These are phyloP conservation scores for Tursiops truncatus DNA, from an alignment of 2,113 vertebrate species.

Conservation along the genomic window DNA sequence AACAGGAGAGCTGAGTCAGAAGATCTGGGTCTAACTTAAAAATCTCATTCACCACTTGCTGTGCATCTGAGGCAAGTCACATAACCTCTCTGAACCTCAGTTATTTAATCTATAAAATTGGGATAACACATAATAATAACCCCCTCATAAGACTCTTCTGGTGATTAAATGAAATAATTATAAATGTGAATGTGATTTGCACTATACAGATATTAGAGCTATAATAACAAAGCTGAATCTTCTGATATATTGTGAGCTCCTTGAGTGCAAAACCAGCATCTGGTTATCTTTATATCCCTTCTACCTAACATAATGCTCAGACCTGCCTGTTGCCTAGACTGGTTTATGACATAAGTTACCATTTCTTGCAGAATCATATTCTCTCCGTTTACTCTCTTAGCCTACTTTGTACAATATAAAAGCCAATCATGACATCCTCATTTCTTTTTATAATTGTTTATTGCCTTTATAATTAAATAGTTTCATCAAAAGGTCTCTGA, in stretches of 20 bases:
- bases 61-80: not conserved
- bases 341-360: not conserved
- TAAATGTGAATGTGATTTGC: not conserved
- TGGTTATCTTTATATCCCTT: not conserved
- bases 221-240: not conserved
- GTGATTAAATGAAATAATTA: slow-evolving; percentile 27
- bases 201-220: not conserved
- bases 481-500: slow-evolving; percentile 22
- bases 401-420: slow-evolving; percentile 8
- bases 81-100: not conserved
- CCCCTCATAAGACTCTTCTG: not conserved
- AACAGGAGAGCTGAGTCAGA: not conserved
- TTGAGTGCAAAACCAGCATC: not conserved
- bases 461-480: slow-evolving; percentile 42
- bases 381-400: not conserved
- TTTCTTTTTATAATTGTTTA: slow-evolving; percentile 48
- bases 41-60: not conserved
- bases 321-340: not conserved
- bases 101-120: not conserved
- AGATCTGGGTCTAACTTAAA: not conserved
- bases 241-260: not conserved
- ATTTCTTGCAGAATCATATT: slow-evolving; percentile 11
- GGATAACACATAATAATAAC: not conserved
- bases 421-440: not conserved
- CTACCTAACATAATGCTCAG: not conserved